A percentile compares a stretch with the other conserved stretches of the same genome.
Evolutionary conservation across 2,888 invertebrate species (phyloP).

Genomic region (Drosophila affinis): DNA sequence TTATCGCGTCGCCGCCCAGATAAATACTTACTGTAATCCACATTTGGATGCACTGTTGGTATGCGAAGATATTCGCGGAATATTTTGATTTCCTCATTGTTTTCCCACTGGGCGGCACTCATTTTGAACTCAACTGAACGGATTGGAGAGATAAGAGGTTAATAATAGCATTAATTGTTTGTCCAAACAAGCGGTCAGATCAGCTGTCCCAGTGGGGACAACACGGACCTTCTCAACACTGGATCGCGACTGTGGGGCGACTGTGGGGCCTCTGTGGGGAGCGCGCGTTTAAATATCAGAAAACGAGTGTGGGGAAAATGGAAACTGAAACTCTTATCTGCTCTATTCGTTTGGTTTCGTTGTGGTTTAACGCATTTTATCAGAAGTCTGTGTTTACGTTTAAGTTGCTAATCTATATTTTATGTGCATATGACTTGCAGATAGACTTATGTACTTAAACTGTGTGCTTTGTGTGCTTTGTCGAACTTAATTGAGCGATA

Average conservation of each 20-base stretch:
- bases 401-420: constrained; percentile 37
- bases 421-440: constrained; percentile 2
- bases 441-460: neutral
- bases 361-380: constrained; percentile 37
- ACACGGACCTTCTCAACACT: constrained; percentile 59
- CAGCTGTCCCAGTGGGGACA: constrained; percentile 51
- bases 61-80: constrained; percentile 94
- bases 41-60: constrained; percentile 93
- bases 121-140: constrained; percentile 32
- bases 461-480: neutral
- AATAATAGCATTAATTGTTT: constrained; percentile 13
- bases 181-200: constrained; percentile 17
- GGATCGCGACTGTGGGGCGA: constrained; percentile 53
- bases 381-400: constrained; percentile 31
- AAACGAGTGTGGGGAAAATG: constrained; percentile 9
- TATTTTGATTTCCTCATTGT: constrained; percentile 88
- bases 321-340: constrained; percentile 42
- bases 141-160: neutral
- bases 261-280: constrained; percentile 36
- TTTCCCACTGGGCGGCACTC: constrained; percentile 82
- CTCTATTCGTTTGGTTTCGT: constrained; percentile 9
- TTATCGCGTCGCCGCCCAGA: constrained; percentile 31
- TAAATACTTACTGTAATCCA: constrained; percentile 90
- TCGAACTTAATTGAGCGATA: neutral
- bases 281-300: constrained; percentile 57